Conservation (phyloP, 2,888 invertebrate species). For the Apamea crenata region DNA sequence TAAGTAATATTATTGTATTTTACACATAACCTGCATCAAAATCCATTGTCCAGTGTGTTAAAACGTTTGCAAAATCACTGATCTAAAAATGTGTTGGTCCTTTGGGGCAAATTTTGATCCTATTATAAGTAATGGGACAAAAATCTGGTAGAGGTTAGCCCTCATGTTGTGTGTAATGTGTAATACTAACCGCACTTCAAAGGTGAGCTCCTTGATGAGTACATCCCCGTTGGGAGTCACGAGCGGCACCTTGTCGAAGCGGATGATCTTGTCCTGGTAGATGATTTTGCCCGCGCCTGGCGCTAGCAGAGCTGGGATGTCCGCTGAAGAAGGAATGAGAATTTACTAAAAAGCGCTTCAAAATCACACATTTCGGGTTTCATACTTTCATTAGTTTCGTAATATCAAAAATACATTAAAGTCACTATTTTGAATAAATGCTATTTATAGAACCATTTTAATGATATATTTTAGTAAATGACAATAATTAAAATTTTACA, state of each 20-base stretch:
- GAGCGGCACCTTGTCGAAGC: constrained; percentile 97
- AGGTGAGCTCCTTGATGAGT: constrained; percentile 95
- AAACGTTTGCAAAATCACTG: neutral
- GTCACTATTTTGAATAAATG: neutral
- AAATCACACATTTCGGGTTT: neutral
- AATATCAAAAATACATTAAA: neutral
- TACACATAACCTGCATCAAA: neutral
- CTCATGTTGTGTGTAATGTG: neutral
- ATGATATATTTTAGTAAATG: neutral
- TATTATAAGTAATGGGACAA: neutral
- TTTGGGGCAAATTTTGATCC: constrained; percentile 1
- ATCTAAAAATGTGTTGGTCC: neutral
- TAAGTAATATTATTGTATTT: neutral
- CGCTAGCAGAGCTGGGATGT: constrained; percentile 81
- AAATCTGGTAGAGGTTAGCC: neutral
- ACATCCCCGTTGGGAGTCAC: constrained; percentile 99
- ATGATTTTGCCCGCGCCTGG: constrained; percentile 95
- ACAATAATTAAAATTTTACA: neutral
- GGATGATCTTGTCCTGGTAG: constrained; percentile 96
- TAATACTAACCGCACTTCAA: constrained; percentile 94
- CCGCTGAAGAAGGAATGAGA: constrained; percentile 65
- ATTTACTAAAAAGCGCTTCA: neutral
- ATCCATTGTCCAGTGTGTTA: neutral
- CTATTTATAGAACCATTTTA: neutral
- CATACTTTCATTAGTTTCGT: neutral